These are phyloP conservation scores for Plebejus anna DNA, from an alignment of 2,888 invertebrate genomes.

Conservation along the genomic window DNA sequence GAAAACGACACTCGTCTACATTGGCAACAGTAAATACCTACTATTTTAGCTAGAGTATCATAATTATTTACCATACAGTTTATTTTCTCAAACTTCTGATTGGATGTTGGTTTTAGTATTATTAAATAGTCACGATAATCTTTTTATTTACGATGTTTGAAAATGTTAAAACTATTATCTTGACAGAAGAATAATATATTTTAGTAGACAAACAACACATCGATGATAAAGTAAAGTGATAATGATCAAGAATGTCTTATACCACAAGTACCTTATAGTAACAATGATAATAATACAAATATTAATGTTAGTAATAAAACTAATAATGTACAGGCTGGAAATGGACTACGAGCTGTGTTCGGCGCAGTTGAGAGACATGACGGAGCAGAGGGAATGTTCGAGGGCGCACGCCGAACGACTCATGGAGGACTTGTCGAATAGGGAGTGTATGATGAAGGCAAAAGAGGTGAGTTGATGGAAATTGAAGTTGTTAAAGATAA, in stretches of 20 bases:
- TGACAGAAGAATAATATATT: too few species aligned
- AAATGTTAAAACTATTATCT: too few species aligned
- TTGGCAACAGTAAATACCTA: slow-evolving; percentile 76
- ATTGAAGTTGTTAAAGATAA: too few species aligned
- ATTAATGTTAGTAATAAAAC: neutral
- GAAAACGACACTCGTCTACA: slow-evolving; percentile 86
- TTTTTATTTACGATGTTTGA: too few species aligned
- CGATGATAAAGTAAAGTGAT: neutral
- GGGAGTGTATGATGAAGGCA: slow-evolving; percentile 73
- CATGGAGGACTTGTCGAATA: slow-evolving; percentile 58
- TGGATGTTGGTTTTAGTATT: too few species aligned
- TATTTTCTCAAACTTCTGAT: too few species aligned
- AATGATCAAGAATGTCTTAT: neutral
- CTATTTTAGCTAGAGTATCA: neutral
- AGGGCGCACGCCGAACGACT: slow-evolving; percentile 71
- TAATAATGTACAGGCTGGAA: slow-evolving; percentile 67
- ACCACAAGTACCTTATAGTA: neutral
- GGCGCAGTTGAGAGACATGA: slow-evolving; percentile 81
- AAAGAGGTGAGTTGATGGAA: slow-evolving; percentile 64
- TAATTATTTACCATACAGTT: neutral
- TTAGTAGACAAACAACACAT: too few species aligned
- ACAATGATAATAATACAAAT: neutral
- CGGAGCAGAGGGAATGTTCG: slow-evolving; percentile 77
- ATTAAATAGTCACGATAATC: too few species aligned
- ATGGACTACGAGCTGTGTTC: slow-evolving; percentile 82